phyloP scores from a whole-genome alignment of 2,888 invertebrate species.

The Stenoptilia bipunctidactyla region DNA sequence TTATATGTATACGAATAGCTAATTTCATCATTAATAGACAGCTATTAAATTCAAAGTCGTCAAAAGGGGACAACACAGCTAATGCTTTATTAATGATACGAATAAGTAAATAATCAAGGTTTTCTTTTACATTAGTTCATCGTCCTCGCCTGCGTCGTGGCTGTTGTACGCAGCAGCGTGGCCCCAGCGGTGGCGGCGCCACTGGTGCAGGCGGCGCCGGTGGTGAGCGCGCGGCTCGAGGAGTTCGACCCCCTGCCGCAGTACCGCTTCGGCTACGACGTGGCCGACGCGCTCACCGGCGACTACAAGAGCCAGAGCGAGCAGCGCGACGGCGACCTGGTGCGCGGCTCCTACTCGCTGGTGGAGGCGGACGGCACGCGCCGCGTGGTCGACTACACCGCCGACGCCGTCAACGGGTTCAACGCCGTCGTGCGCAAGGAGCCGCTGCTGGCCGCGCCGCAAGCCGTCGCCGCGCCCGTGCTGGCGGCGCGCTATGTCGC shows the following conservation, averaged over 20 bases:
- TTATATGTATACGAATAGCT: too few species aligned
- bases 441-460: conserved; percentile 38
- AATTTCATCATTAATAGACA: too few species aligned
- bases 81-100: too few species aligned
- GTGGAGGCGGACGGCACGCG: conserved; percentile 55
- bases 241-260: conserved; percentile 70
- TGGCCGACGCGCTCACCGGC: conserved; percentile 54
- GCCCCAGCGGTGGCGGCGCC: conserved; percentile 37
- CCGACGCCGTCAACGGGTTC: conserved; percentile 52
- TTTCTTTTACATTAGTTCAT: conserved; percentile 45
- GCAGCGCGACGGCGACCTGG: conserved; percentile 67
- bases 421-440: conserved; percentile 57
- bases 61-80: too few species aligned
- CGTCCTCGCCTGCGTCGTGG: conserved; percentile 49
- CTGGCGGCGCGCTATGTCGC: conserved; percentile 21
- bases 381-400: conserved; percentile 49
- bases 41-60: too few species aligned
- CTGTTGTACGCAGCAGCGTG: conserved; percentile 40
- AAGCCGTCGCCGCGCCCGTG: conserved; percentile 32
- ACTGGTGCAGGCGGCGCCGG: conserved; percentile 33
- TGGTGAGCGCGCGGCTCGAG: conserved; percentile 42
- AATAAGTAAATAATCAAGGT: too few species aligned
- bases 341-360: conserved; percentile 54
- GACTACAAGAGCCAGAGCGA: conserved; percentile 62
- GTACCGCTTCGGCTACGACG: conserved; percentile 62